phyloP scores from a whole-genome alignment of 1,140 invertebrate genomes.

The Macrocentrus cingulum region DNA sequence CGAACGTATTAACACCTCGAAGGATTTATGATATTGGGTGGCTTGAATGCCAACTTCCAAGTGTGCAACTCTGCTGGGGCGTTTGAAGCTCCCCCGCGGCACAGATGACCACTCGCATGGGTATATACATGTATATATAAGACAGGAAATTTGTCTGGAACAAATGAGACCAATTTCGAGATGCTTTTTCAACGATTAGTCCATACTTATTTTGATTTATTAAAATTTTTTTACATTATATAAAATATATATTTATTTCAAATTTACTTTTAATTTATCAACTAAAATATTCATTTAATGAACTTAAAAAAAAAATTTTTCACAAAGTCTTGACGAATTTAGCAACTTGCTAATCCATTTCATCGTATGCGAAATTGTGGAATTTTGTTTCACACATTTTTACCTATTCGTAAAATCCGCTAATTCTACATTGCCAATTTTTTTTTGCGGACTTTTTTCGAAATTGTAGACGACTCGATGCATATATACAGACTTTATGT shows the following conservation, averaged over 20 bases:
- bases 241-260: too few relatives aligned
- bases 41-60: slow-evolving; percentile 7
- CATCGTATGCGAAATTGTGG: slow-evolving; percentile 7
- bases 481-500: too few relatives aligned
- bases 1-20: slow-evolving; percentile 57
- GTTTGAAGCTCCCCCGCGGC: slow-evolving; percentile 2
- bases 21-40: slow-evolving; percentile 54
- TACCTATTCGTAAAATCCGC: slow-evolving; percentile 8
- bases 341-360: slow-evolving; percentile 18
- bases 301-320: slow-evolving; percentile 1
- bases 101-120: slow-evolving; percentile 10
- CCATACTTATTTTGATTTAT: too few relatives aligned
- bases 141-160: slow-evolving; percentile 38
- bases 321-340: slow-evolving; percentile 4
- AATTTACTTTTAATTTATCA: too few relatives aligned
- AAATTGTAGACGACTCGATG: not conserved
- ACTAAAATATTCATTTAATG: too few relatives aligned
- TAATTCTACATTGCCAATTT: slow-evolving; percentile 4
- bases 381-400: slow-evolving; percentile 10
- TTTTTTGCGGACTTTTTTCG: not conserved
- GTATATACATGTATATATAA: slow-evolving; percentile 2
- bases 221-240: not conserved
- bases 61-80: not conserved
- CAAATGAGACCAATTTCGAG: slow-evolving; percentile 53
- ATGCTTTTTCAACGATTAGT: too few relatives aligned